Percentiles rank a stretch among this genome's conserved stretches.
phyloP scores from a whole-genome alignment of 2,888 invertebrate genomes.

The Syritta pipiens region DNA sequence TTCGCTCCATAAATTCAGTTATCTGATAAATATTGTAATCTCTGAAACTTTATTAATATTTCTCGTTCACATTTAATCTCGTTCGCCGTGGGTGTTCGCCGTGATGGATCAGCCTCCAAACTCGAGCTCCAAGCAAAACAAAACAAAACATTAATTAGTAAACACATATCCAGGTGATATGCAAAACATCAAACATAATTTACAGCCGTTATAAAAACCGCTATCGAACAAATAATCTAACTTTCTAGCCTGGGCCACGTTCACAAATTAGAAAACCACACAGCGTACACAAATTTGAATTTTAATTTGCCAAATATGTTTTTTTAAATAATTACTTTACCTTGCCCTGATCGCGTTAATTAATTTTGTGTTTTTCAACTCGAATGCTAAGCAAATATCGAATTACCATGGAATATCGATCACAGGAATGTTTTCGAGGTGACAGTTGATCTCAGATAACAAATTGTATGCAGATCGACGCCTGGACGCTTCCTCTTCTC shows the following conservation, averaged over 20 bases:
- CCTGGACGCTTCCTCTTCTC: neutral
- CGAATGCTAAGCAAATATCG: slow-evolving; percentile 34
- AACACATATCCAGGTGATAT: slow-evolving; percentile 17
- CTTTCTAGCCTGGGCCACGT: neutral
- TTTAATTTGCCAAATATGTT: slow-evolving; percentile 66
- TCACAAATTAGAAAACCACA: slow-evolving; percentile 50
- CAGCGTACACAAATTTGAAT: slow-evolving; percentile 54
- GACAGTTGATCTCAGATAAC: slow-evolving; percentile 61
- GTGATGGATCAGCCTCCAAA: slow-evolving; percentile 37
- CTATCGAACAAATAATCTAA: slow-evolving; percentile 28
- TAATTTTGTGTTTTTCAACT: slow-evolving; percentile 30
- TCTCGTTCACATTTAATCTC: slow-evolving; percentile 29
- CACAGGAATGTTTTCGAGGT: slow-evolving; percentile 54
- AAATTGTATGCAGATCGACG: slow-evolving; percentile 60
- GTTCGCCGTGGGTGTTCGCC: slow-evolving; percentile 57
- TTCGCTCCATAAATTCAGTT: neutral
- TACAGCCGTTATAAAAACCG: slow-evolving; percentile 22
- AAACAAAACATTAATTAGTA: no score
- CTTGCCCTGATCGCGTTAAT: slow-evolving; percentile 52
- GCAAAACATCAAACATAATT: slow-evolving; percentile 46
- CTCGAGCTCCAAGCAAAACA: no score
- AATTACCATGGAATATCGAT: slow-evolving; percentile 65
- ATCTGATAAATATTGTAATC: slow-evolving; percentile 9
- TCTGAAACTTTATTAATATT: slow-evolving; percentile 9
- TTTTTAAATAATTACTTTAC: slow-evolving; percentile 57